Evolutionary conservation across 2,797 vertebrate genomes (phyloP), one percentile per base, ranked within the genome.

Genomic region (Micromesistius poutassou): DNA sequence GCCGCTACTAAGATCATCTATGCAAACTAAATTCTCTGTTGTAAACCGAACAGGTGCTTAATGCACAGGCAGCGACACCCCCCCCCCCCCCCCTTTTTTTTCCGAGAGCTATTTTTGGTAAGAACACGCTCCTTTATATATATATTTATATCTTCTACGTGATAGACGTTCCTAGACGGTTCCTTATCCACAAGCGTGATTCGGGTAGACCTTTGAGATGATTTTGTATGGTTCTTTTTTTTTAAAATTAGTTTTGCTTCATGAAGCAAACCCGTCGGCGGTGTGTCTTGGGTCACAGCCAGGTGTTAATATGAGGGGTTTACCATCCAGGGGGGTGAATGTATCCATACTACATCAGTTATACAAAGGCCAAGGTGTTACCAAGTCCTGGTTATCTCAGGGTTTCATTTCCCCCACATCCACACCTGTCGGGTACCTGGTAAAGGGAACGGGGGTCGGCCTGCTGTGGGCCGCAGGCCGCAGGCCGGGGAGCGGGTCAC

Each of bases 11-110:
- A 82, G 81, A 79, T 82, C 87, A 85, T 89, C 93, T 93, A 91
- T 94, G 92, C 91, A 93, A 92, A 82, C 30, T 73, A 89, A 87
- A 87, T 79, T 85, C 83, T 82, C 86, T 84, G 82, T 85, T 89
- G 83, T 85, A 88, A 81, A 74, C 50, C 73, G 6, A 71, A 71
- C 25, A 9, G 55, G 68, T 81, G 74, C 74, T 81, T 82, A 73
- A 85, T 82, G 72, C 68, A 86, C 75, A 86, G 83, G 85, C 84
- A 90, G 87, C 80, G 85, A 82, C 75, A 84, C 71, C 85, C 71
- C 78, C 75, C 76, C 75, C 83, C 80, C 80, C 76, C 81, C 71
- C 85, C 71, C 78, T 74, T 75, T 83, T 85, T 81, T 87, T 85
- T 91, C 80, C 81, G 82, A 79, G 84, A 80, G 74, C 81, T 91